A percentile compares a stretch with the other conserved stretches of the same genome.
Evolutionary conservation across 2,888 invertebrate species (phyloP).

Genomic region (Aphelenchoides bicaudatus): DNA sequence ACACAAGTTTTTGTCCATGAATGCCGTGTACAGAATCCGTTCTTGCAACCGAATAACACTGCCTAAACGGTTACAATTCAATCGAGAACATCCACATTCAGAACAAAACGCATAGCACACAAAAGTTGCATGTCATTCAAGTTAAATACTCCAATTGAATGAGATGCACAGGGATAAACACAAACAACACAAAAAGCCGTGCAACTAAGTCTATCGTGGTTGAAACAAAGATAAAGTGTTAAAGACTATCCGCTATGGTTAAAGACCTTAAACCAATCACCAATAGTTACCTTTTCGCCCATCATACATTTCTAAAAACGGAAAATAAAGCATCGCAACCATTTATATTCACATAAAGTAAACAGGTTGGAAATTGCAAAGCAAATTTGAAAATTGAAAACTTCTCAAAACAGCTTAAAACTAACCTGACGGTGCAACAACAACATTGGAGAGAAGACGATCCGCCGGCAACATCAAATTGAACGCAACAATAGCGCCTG

Average conservation of each 20-base stretch:
- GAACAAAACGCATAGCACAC: neutral
- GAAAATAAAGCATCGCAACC: constrained; percentile 6
- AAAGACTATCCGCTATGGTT: constrained; percentile 8
- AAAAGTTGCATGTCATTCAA: no score
- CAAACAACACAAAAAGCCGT: no score
- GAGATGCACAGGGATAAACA: no score
- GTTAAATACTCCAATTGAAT: no score
- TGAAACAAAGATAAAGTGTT: no score
- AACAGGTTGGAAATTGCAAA: constrained; percentile 1
- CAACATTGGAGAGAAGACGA: constrained; percentile 38
- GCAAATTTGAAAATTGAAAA: constrained; percentile 11
- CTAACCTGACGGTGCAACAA: constrained; percentile 56
- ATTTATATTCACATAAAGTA: no score
- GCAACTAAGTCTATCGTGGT: no score
- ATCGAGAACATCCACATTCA: constrained; percentile 2
- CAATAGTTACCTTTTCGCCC: constrained; percentile 39
- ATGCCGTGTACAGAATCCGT: constrained; percentile 85
- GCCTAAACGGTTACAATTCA: constrained; percentile 67
- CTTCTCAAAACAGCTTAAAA: neutral
- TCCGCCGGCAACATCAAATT: constrained; percentile 76
- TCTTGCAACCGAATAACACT: constrained; percentile 94
- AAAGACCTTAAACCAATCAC: constrained; percentile 32
- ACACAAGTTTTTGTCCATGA: constrained; percentile 89
- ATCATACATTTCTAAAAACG: constrained; percentile 36
- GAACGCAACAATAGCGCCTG: constrained; percentile 90